Percentiles rank a stretch among this genome's conserved stretches.
phyloP scores from a whole-genome alignment of 2,797 vertebrate species.

The Hozukius guyotensis region DNA sequence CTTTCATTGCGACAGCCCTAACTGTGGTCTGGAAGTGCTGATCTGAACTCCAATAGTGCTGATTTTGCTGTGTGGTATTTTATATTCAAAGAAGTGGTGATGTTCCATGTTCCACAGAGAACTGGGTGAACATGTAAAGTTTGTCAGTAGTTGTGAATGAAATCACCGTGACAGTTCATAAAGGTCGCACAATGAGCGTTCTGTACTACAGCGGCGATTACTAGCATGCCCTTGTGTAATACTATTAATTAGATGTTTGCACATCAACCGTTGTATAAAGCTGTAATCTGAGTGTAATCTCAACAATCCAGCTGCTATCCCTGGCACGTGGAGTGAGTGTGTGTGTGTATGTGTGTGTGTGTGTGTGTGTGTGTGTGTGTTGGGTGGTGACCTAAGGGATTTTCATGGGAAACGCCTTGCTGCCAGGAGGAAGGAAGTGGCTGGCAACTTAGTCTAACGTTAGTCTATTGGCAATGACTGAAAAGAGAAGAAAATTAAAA shows the following conservation, averaged over 20 bases:
- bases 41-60: background rate
- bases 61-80: background rate
- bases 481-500: background rate
- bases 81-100: background rate
- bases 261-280: constrained; percentile 54
- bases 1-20: too few relatives aligned
- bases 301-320: constrained; percentile 53
- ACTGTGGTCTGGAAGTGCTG: too few relatives aligned
- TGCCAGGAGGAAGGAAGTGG: background rate
- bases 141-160: background rate
- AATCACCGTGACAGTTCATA: background rate
- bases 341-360: background rate
- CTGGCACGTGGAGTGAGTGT: background rate
- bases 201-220: constrained; percentile 22
- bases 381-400: background rate
- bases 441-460: background rate
- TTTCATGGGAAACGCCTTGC: constrained; percentile 1
- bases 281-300: constrained; percentile 74
- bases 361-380: background rate
- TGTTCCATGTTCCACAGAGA: background rate
- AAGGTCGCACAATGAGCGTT: background rate
- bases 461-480: background rate
- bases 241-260: constrained; percentile 63
- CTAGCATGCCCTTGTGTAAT: constrained; percentile 40
- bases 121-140: background rate